phyloP scores from a whole-genome alignment of 2,113 vertebrate species.

The Orycteropus afer region DNA sequence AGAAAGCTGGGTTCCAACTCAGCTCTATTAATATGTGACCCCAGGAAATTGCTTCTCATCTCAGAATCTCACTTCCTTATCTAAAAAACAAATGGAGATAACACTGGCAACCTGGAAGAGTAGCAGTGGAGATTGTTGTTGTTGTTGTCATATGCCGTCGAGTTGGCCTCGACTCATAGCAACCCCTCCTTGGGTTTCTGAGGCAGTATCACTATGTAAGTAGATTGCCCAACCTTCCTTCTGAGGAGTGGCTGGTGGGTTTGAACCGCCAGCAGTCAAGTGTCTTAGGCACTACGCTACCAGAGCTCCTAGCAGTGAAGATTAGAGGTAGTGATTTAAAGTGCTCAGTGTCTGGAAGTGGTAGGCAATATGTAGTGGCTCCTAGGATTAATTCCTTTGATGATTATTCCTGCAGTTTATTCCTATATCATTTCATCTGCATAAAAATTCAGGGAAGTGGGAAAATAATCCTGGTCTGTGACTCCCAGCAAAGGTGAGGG shows the following conservation, averaged over 20 bases:
- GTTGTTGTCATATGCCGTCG: too few species aligned
- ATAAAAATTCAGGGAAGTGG: not conserved
- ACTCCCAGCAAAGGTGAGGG: not conserved
- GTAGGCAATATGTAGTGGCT: not conserved
- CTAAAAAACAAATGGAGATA: not conserved
- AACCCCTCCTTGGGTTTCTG: too few species aligned
- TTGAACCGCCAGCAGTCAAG: too few species aligned
- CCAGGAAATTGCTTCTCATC: not conserved
- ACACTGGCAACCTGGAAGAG: not conserved
- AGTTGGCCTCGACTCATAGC: too few species aligned
- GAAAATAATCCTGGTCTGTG: not conserved
- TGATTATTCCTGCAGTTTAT: not conserved
- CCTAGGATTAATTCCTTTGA: not conserved
- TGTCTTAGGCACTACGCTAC: too few species aligned
- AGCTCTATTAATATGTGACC: not conserved
- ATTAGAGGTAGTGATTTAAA: not conserved
- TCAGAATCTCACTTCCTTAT: slow-evolving; percentile 11
- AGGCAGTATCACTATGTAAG: too few species aligned
- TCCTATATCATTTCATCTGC: not conserved
- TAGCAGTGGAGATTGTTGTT: too few species aligned
- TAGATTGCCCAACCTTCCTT: too few species aligned
- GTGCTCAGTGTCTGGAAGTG: not conserved
- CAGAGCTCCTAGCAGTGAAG: too few species aligned
- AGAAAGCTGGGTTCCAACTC: not conserved
- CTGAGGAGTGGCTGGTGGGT: too few species aligned